Evolutionary conservation across 2,113 vertebrate genomes (phyloP), one percentile per base, ranked within the genome.

Genomic region (Salminus brasiliensis): DNA sequence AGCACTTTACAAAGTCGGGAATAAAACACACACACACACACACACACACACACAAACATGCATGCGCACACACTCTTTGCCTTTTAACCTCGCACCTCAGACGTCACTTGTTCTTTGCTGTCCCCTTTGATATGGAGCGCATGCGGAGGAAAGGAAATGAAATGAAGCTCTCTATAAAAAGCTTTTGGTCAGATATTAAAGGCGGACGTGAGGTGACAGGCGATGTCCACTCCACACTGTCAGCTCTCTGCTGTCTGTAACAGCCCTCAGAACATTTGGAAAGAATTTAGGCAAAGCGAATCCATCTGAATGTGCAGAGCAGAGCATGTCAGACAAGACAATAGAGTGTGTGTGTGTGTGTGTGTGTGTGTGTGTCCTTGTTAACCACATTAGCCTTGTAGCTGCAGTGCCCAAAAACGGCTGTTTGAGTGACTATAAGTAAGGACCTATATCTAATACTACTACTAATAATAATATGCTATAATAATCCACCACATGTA

Each of bases 321-420:
- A 30, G 52, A 70, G 32, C 53, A 21, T 70, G 76, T 78, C 27
- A 69, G 53, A 78, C 76, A 78, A 69, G 52, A 78, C 53, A 60
- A 41, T 60, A 23, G 49, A 39, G 23, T 2, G 21, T 34, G 21
- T 47, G 12, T 23, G 63, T 3, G 16, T 67, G 45, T 68, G 68
- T 5, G n/a, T 76, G 32, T 52, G 73, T 65, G 62, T 21, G 30
- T 27, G 62, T 13, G 23, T 62, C 23, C 23, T 23, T 55, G 52
- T 55, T 55, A 55, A n/a, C 52, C 9, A 11, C 52, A 55, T 55
- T 55, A 55, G 23, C 52, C 52, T 18, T 12, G 52, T 25, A 23
- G 52, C 52, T 55, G n/a, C n/a, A 10, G n/a, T 55, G 52, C 52
- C 52, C 23, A 55, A 55, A 21, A n/a, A n/a, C 11, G 52, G 52